A percentile compares a stretch with the other conserved stretches of the same genome.
These are phyloP conservation scores for Phalacrocorax brasilianus DNA, from an alignment of 2,113 vertebrate species.

Conservation along the genomic window DNA sequence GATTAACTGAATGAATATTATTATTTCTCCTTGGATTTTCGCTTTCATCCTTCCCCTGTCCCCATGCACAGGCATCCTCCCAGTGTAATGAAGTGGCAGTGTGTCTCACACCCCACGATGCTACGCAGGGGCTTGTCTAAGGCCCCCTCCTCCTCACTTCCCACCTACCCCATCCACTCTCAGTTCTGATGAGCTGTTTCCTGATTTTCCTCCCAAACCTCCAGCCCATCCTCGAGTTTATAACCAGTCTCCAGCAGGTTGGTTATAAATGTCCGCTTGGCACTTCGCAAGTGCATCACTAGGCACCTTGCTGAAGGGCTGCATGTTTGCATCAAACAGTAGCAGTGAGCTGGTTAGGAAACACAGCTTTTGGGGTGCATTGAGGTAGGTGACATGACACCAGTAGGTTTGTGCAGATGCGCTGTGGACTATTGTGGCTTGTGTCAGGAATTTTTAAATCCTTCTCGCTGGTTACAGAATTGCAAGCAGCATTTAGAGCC, in stretches of 20 bases:
- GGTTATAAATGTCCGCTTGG: neutral
- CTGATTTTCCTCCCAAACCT: neutral
- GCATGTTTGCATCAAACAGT: neutral
- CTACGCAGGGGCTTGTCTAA: neutral
- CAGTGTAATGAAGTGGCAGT: neutral
- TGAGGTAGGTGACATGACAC: neutral
- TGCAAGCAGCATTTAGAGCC: neutral
- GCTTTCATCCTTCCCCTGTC: neutral
- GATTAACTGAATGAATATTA: neutral
- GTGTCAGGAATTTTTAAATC: neutral
- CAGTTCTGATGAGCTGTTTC: neutral
- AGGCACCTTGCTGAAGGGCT: neutral
- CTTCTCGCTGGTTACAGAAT: neutral
- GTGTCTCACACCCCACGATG: fast-evolving
- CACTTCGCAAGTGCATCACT: neutral
- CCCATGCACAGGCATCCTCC: neutral
- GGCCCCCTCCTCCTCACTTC: neutral
- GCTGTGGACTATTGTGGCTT: neutral
- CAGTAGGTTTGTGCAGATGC: neutral
- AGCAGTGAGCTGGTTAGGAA: neutral
- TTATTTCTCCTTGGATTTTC: neutral
- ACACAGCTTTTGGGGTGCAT: neutral
- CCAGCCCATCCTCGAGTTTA: neutral
- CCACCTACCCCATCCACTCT: neutral
- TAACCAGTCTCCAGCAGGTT: neutral